A percentile compares a stretch with the other conserved stretches of the same genome.
These are phyloP conservation scores for Acestrorhynchus altus DNA, from an alignment of 2,797 vertebrate species.

Conservation along the genomic window DNA sequence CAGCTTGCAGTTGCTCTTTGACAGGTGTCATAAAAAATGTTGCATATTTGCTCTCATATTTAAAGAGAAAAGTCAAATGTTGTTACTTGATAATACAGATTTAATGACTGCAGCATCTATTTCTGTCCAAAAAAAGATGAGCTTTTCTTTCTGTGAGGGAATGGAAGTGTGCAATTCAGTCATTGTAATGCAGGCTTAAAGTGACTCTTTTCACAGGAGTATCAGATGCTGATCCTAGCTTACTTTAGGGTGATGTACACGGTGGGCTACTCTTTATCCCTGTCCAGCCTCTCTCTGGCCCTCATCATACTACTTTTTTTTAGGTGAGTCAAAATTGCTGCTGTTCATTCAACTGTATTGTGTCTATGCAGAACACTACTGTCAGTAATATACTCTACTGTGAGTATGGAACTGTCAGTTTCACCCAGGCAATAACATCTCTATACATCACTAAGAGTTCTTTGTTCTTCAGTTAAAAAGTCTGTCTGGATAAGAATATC, in stretches of 20 bases:
- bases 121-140: neutral
- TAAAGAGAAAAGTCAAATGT: neutral
- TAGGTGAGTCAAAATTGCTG: conserved; percentile 68
- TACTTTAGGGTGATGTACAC: conserved; percentile 81
- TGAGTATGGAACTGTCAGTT: no score
- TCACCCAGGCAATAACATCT: no score
- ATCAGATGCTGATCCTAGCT: conserved; percentile 73
- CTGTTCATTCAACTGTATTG: no score
- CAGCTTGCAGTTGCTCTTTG: no score
- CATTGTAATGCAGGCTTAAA: neutral
- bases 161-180: neutral
- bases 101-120: neutral
- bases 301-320: conserved; percentile 76
- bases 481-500: no score
- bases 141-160: neutral
- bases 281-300: conserved; percentile 76
- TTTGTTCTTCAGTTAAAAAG: no score
- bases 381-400: no score
- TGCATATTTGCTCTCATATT: no score
- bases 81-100: neutral
- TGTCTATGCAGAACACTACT: no score
- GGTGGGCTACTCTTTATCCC: conserved; percentile 82
- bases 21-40: no score
- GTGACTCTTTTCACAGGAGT: conserved; percentile 62
- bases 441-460: no score